These are phyloP conservation scores for Mercenaria mercenaria DNA, from an alignment of 1,140 invertebrate genomes.

Conservation along the genomic window DNA sequence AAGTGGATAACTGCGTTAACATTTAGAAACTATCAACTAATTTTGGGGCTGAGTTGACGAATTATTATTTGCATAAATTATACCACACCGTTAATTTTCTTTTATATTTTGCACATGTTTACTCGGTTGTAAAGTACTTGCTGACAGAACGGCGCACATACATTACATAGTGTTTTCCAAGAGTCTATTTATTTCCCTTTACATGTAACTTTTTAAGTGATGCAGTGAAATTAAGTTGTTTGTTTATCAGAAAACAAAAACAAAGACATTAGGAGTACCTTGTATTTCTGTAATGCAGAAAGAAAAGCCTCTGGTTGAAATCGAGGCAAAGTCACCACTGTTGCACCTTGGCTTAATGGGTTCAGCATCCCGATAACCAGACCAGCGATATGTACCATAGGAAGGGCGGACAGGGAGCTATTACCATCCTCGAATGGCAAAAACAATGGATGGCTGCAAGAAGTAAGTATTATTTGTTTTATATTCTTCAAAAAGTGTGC, in stretches of 20 bases:
- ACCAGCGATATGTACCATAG: slow-evolving; percentile 77
- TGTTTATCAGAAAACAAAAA: background rate
- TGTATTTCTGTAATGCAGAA: slow-evolving; percentile 89
- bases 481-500: background rate
- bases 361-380: slow-evolving; percentile 77
- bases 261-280: slow-evolving; percentile 82
- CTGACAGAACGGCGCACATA: too few relatives aligned
- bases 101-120: too few relatives aligned
- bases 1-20: too few relatives aligned
- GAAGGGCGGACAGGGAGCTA: slow-evolving; percentile 65
- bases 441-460: slow-evolving; percentile 63
- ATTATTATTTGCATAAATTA: too few relatives aligned
- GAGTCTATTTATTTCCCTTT: too few relatives aligned
- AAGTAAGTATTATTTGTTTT: background rate
- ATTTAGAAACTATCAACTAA: too few relatives aligned
- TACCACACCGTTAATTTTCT: too few relatives aligned
- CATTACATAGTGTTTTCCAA: too few relatives aligned
- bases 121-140: too few relatives aligned
- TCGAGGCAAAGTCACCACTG: slow-evolving; percentile 91
- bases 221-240: too few relatives aligned
- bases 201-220: too few relatives aligned
- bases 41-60: too few relatives aligned
- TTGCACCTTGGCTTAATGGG: slow-evolving; percentile 88
- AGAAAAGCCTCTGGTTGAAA: slow-evolving; percentile 91
- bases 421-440: slow-evolving; percentile 67